A percentile compares a stretch with the other conserved stretches of the same genome.
Conservation (phyloP, 2,888 invertebrate genomes). For the Tipula confusa region DNA sequence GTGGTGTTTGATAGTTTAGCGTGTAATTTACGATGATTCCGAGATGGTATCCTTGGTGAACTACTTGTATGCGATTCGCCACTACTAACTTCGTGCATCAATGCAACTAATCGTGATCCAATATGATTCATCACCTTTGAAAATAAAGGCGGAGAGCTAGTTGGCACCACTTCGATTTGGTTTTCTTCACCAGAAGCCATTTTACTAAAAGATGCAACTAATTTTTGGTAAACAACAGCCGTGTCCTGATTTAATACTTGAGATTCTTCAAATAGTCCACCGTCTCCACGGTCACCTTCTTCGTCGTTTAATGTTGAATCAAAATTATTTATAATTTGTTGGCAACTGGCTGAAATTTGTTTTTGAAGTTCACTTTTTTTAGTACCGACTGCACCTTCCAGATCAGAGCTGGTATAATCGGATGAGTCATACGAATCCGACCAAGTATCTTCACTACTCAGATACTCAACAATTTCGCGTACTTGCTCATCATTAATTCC, state of each 20-base stretch:
- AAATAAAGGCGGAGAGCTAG: constrained; percentile 73
- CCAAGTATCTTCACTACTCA: constrained; percentile 90
- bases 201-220: constrained; percentile 79
- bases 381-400: constrained; percentile 60
- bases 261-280: constrained; percentile 51
- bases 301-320: constrained; percentile 60
- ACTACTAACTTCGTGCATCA: constrained; percentile 89
- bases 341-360: constrained; percentile 83
- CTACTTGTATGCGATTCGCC: constrained; percentile 60
- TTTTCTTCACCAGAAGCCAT: constrained; percentile 58
- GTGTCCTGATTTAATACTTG: constrained; percentile 65
- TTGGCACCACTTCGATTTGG: constrained; percentile 46
- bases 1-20: constrained; percentile 53
- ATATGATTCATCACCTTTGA: constrained; percentile 92
- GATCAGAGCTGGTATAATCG: constrained; percentile 84
- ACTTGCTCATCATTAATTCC: constrained; percentile 88
- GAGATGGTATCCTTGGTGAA: constrained; percentile 56
- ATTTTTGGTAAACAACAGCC: constrained; percentile 79
- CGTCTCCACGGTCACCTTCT: constrained; percentile 54
- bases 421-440: constrained; percentile 91
- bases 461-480: constrained; percentile 84
- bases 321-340: constrained; percentile 82
- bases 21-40: constrained; percentile 56
- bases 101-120: constrained; percentile 75
- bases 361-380: constrained; percentile 70